Percentiles rank a stretch among this genome's conserved stretches.
These are phyloP conservation scores for Acomys russatus DNA, from an alignment of 2,797 vertebrate genomes.

Conservation along the genomic window DNA sequence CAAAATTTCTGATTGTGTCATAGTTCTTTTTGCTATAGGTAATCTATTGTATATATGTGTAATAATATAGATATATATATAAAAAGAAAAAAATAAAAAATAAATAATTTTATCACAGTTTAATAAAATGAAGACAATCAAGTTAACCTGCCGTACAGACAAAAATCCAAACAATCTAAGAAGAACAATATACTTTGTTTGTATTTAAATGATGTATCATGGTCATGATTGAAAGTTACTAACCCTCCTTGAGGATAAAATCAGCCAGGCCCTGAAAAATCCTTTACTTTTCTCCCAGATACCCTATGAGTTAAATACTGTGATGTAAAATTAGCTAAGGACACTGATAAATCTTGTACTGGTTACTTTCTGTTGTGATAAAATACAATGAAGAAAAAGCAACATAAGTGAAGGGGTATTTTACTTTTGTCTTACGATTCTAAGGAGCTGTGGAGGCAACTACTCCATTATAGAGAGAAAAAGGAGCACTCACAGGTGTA, in stretches of 20 bases:
- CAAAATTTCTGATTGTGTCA: too few relatives aligned
- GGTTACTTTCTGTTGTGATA: neutral
- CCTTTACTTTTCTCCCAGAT: neutral
- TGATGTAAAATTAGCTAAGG: neutral
- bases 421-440: too few relatives aligned
- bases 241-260: neutral
- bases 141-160: neutral
- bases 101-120: too few relatives aligned
- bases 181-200: neutral
- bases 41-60: too few relatives aligned
- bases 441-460: too few relatives aligned
- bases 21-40: too few relatives aligned
- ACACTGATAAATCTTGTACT: neutral
- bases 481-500: neutral
- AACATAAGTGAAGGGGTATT: neutral
- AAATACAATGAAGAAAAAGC: neutral
- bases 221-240: neutral
- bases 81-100: too few relatives aligned
- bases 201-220: neutral
- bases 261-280: neutral
- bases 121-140: neutral
- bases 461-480: neutral
- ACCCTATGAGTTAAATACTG: neutral
- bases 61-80: too few relatives aligned
- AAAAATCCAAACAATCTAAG: neutral